Percentiles rank a stretch among this genome's conserved stretches.
phyloP scores from a whole-genome alignment of 2,797 vertebrate genomes.

The Euphonia xanthogaster region DNA sequence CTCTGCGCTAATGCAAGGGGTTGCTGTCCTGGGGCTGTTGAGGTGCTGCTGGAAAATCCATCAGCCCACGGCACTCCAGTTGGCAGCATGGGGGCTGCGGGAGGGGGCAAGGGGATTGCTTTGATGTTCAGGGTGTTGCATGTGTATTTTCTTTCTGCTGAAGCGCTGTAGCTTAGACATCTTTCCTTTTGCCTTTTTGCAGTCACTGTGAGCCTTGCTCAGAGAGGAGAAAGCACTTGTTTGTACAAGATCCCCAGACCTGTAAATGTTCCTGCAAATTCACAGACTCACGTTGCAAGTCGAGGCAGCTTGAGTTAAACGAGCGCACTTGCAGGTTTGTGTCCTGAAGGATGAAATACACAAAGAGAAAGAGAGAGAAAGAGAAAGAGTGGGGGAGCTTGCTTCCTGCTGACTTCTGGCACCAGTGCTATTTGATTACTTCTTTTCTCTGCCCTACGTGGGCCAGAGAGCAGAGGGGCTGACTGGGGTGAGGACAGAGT shows the following conservation, averaged over 20 bases:
- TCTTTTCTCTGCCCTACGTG: constrained; percentile 35
- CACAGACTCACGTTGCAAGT: constrained; percentile 95
- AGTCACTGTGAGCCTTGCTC: constrained; percentile 96
- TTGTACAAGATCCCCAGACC: constrained; percentile 93
- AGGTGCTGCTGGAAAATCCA: constrained; percentile 49
- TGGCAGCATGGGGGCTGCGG: constrained; percentile 52
- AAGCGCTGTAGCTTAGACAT: constrained; percentile 86
- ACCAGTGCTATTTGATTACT: constrained; percentile 56
- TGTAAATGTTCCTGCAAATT: constrained; percentile 99
- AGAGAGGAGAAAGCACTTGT: constrained; percentile 93
- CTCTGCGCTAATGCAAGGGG: constrained; percentile 58
- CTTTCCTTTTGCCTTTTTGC: constrained; percentile 94
- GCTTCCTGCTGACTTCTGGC: constrained; percentile 73
- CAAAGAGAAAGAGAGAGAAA: constrained; percentile 61
- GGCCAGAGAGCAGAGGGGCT: constrained; percentile 36
- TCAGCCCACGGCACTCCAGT: background rate
- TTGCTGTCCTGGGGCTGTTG: constrained; percentile 32
- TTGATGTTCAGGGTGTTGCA: constrained; percentile 78
- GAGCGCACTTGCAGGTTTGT: constrained; percentile 99
- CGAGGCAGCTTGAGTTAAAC: constrained; percentile 97
- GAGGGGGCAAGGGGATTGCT: constrained; percentile 67
- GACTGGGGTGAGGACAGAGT: background rate
- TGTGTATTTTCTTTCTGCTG: constrained; percentile 84
- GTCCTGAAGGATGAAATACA: constrained; percentile 76
- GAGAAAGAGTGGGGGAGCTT: constrained; percentile 70